Base-by-base conservation (phyloP, 2,113 vertebrate species). In the Gnathonemus longibarbis region DNA sequence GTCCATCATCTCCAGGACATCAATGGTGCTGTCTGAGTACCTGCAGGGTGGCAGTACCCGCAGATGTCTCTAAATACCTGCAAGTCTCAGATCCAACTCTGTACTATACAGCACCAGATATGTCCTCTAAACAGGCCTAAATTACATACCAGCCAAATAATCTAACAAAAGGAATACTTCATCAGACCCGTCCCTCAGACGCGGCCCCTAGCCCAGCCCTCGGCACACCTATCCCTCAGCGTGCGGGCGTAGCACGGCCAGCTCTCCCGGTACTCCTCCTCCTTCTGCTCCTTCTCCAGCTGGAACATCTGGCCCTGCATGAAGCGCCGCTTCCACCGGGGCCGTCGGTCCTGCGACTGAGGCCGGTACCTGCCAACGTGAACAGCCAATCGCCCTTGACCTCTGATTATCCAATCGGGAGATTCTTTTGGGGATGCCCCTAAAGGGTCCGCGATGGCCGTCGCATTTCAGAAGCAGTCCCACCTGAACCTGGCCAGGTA, bases 261-360 rank as follows among this genome's bases (percentile, higher is more conserved):
- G 35, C 95, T 97, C 35, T 98, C 96, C n/a, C 92, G 94, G 94
- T 99, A 99, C 90, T 98, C 93, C 0, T 95, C 94, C 93, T 99
- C 98, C 62, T 97, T 98, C 91, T 97, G 95, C 94, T 98, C 97
- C 92, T 99, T 98, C 77, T 98, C 98, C 46, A 95, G 96, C 84
- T 96, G 95, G 84, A 95, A 94, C 19, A 96, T 88, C 0, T 92
- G 96, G 1, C 97, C 97, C 87, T 97, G 97, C 97, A 97, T 97
- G 94, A 99, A 99, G 24, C 96, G 93, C 56, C 93, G 98, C 93
- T 97, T 99, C 95, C 95, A 96, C 1, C 94, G 94, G 0, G 95
- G 95, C 15, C 96, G 95, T 0, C 94, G 93, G 90, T 97, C 97
- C 46, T 92, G 94, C 89, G 92, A 96, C 85, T 97, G 95, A 0